A percentile compares a stretch with the other conserved stretches of the same genome.
Conservation (phyloP, 2,888 invertebrate species). For the Ptychoptera contaminata region DNA sequence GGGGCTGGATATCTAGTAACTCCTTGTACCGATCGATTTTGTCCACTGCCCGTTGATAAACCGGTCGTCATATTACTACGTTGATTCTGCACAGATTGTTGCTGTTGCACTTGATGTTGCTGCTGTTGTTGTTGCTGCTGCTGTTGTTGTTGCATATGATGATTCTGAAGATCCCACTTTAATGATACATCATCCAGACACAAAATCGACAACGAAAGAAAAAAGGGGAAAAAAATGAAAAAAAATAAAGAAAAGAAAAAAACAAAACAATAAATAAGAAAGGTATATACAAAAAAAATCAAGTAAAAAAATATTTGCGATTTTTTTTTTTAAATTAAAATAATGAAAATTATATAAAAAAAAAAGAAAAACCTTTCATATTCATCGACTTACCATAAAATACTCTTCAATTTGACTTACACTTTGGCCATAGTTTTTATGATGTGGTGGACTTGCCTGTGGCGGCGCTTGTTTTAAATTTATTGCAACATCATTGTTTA, state of each 20-base stretch:
- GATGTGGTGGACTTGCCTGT: constrained; percentile 31
- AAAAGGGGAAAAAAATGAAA: not conserved
- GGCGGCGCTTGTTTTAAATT: constrained; percentile 30
- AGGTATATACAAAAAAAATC: not conserved
- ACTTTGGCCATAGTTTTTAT: constrained; percentile 27
- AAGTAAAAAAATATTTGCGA: not conserved
- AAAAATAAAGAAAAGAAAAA: constrained; percentile 2
- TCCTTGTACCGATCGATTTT: constrained; percentile 13
- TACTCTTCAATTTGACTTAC: constrained; percentile 18
- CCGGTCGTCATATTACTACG: constrained; percentile 16
- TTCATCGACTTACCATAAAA: not conserved
- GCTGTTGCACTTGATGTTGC: constrained; percentile 19
- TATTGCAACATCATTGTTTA: constrained; percentile 28
- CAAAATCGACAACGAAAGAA: not conserved
- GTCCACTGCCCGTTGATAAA: constrained; percentile 14
- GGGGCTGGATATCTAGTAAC: constrained; percentile 29
- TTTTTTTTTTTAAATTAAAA: not conserved
- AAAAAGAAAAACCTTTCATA: not conserved
- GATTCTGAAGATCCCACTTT: constrained; percentile 29
- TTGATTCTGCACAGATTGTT: constrained; percentile 18
- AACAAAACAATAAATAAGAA: not conserved
- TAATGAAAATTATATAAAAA: not conserved
- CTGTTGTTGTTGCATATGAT: constrained; percentile 29
- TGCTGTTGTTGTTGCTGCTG: constrained; percentile 16
- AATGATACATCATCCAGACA: constrained; percentile 2